phyloP scores from a whole-genome alignment of 1,140 invertebrate species.

The Zophobas morio region DNA sequence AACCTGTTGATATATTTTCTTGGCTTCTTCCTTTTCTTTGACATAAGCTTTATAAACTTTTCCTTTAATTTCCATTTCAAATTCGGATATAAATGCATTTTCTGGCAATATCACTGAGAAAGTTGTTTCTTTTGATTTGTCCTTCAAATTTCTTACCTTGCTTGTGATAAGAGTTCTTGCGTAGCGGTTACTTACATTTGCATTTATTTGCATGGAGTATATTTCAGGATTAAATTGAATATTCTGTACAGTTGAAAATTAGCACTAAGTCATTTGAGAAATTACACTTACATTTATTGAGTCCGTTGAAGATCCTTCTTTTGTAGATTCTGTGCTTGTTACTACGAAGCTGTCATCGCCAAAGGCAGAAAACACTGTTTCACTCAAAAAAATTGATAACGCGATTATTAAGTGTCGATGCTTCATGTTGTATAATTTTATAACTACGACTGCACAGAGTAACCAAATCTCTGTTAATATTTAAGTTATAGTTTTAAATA shows the following conservation, averaged over 20 bases:
- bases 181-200: slow-evolving; percentile 72
- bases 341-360: slow-evolving; percentile 1
- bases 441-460: too few species aligned
- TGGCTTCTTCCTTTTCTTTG: slow-evolving; percentile 75
- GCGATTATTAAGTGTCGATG: neutral
- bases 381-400: slow-evolving; percentile 7
- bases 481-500: too few species aligned
- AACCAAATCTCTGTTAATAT: too few species aligned
- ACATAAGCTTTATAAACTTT: slow-evolving; percentile 71
- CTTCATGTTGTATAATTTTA: too few species aligned
- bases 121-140: slow-evolving; percentile 71
- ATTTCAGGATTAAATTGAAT: slow-evolving; percentile 55
- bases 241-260: neutral
- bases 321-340: neutral
- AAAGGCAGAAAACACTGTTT: neutral
- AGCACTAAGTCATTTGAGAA: neutral
- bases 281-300: neutral
- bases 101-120: slow-evolving; percentile 75
- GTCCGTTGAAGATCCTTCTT: neutral
- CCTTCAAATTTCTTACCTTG: slow-evolving; percentile 71
- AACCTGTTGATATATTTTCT: slow-evolving; percentile 74
- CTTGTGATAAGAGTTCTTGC: slow-evolving; percentile 73
- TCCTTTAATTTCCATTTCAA: slow-evolving; percentile 73
- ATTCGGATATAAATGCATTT: slow-evolving; percentile 76
- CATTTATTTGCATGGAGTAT: slow-evolving; percentile 70